phyloP scores from a whole-genome alignment of 1,140 invertebrate genomes.

The Rhizoglyphus robini region DNA sequence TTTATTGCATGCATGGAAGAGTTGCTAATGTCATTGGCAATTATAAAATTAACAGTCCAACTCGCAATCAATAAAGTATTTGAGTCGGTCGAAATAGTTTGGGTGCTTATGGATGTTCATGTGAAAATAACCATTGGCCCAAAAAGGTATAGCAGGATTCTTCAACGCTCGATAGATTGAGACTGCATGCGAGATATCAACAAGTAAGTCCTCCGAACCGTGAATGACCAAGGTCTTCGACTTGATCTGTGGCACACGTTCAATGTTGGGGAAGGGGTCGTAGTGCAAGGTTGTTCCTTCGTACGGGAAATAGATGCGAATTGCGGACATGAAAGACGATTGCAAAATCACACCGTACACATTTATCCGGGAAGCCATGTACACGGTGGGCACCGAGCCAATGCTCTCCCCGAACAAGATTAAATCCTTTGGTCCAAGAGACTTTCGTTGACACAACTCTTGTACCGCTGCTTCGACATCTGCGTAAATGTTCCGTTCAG shows the following conservation, averaged over 20 bases:
- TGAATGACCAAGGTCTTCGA: constrained; percentile 97
- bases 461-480: constrained; percentile 42
- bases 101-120: constrained; percentile 96
- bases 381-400: constrained; percentile 40
- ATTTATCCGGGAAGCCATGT: constrained; percentile 39
- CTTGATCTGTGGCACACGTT: constrained; percentile 96
- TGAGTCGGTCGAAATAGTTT: constrained; percentile 90
- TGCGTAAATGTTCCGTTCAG: constrained; percentile 43
- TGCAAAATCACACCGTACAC: constrained; percentile 42
- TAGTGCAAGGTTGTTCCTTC: constrained; percentile 83
- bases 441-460: constrained; percentile 34
- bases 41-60: too few relatives aligned
- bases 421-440: constrained; percentile 38
- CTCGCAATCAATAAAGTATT: constrained; percentile 61
- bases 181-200: constrained; percentile 94
- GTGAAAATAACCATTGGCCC: constrained; percentile 92
- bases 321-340: constrained; percentile 41
- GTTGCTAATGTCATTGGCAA: too few relatives aligned
- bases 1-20: too few relatives aligned
- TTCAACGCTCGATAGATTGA: constrained; percentile 95
- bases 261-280: constrained; percentile 71
- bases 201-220: constrained; percentile 97
- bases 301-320: constrained; percentile 39
- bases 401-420: constrained; percentile 42
- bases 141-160: constrained; percentile 87